Conservation (phyloP, 2,888 invertebrate species). For the Trachelus iudaicus region DNA sequence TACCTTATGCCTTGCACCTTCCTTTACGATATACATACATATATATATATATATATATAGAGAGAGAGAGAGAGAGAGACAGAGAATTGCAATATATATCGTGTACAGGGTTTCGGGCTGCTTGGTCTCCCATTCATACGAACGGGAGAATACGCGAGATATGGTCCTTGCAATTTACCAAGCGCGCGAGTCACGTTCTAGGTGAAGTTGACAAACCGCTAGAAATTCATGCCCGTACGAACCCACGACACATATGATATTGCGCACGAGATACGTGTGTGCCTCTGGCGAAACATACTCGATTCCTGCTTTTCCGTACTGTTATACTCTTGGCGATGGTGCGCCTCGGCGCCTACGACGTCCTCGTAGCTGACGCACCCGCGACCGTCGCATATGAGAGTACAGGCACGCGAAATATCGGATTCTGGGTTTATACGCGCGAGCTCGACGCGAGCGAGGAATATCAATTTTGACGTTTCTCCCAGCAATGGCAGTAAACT, state of each 20-base stretch:
- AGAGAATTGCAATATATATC: neutral
- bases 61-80: too few species aligned
- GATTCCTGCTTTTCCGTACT: neutral
- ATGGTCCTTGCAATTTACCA: neutral
- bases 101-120: neutral
- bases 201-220: neutral
- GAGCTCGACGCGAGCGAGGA: conserved; percentile 51
- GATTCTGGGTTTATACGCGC: conserved; percentile 56
- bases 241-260: conserved; percentile 28
- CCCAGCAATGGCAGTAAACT: conserved; percentile 11
- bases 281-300: conserved; percentile 25
- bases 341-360: neutral
- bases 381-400: conserved; percentile 24
- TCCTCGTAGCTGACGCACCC: neutral
- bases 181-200: neutral
- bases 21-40: neutral
- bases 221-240: neutral
- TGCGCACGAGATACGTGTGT: conserved; percentile 23
- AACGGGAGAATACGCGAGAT: neutral
- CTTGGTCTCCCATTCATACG: neutral
- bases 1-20: conserved; percentile 1
- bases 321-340: neutral
- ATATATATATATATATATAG: neutral
- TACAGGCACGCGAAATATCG: conserved; percentile 53
- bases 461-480: conserved; percentile 62